A percentile compares a stretch with the other conserved stretches of the same genome.
These are phyloP conservation scores for Reticulitermes lucifugus DNA, from an alignment of 2,888 invertebrate species.

Conservation along the genomic window DNA sequence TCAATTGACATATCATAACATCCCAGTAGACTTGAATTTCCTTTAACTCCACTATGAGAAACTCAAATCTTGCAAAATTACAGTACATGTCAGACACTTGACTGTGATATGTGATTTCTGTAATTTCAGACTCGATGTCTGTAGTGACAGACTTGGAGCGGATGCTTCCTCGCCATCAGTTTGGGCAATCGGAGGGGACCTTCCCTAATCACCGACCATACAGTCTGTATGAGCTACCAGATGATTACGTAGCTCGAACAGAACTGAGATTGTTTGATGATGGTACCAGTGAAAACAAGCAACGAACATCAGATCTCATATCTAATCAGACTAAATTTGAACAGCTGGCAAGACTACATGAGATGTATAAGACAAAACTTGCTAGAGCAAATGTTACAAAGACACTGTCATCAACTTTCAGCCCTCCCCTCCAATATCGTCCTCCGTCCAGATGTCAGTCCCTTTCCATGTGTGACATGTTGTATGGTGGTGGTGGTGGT, in stretches of 20 bases:
- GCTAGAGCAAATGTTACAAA: constrained; percentile 71
- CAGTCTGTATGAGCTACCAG: constrained; percentile 55
- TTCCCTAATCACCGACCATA: constrained; percentile 60
- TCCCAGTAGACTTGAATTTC: too few relatives aligned
- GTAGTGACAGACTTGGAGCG: constrained; percentile 74
- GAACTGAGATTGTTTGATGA: constrained; percentile 56
- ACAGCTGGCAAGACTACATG: constrained; percentile 81
- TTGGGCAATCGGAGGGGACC: constrained; percentile 55
- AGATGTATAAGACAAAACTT: constrained; percentile 83
- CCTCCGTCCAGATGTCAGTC: constrained; percentile 77
- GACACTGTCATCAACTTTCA: constrained; percentile 50
- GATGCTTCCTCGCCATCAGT: constrained; percentile 72
- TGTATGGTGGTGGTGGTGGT: constrained; percentile 65
- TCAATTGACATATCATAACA: too few relatives aligned
- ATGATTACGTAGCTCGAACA: constrained; percentile 55
- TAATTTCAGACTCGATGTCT: constrained; percentile 65
- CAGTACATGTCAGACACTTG: too few relatives aligned
- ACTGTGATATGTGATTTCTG: background rate
- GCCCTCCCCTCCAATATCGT: constrained; percentile 58
- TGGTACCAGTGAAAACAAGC: constrained; percentile 63
- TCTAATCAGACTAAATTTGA: constrained; percentile 71
- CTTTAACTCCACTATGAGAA: too few relatives aligned
- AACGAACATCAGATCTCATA: constrained; percentile 60
- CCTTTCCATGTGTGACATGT: constrained; percentile 76
- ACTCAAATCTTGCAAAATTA: too few relatives aligned